Evolutionary conservation across 2,888 invertebrate species (phyloP).

Genomic region (Rhogogaster chlorosoma): DNA sequence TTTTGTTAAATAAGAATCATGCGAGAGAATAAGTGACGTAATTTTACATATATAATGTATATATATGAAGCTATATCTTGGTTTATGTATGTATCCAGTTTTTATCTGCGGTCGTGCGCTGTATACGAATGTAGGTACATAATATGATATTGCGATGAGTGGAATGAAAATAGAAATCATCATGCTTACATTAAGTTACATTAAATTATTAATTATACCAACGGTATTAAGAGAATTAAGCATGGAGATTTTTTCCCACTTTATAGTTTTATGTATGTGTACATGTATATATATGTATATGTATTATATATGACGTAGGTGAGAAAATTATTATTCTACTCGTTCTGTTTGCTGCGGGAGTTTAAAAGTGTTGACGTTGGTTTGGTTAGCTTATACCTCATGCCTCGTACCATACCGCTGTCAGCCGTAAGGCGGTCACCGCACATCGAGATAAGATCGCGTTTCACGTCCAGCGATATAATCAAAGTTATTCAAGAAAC

Average conservation of each 20-base stretch:
- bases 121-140: neutral
- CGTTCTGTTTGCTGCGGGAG: neutral
- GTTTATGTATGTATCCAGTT: neutral
- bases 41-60: neutral
- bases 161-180: neutral
- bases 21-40: neutral
- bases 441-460: neutral
- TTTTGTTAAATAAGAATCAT: neutral
- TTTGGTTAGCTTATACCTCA: neutral
- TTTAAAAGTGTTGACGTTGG: neutral
- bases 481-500: slow-evolving; percentile 14
- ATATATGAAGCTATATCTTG: neutral
- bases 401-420: neutral
- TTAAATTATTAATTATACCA: neutral
- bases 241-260: neutral
- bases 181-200: neutral
- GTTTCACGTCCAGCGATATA: neutral
- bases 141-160: neutral
- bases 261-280: no score
- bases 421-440: neutral
- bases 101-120: neutral
- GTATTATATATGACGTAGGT: neutral
- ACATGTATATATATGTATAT: no score
- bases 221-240: neutral
- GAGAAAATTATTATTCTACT: neutral